Evolutionary conservation across 2,888 invertebrate genomes (phyloP).

Genomic region (Drosophila algonquin): DNA sequence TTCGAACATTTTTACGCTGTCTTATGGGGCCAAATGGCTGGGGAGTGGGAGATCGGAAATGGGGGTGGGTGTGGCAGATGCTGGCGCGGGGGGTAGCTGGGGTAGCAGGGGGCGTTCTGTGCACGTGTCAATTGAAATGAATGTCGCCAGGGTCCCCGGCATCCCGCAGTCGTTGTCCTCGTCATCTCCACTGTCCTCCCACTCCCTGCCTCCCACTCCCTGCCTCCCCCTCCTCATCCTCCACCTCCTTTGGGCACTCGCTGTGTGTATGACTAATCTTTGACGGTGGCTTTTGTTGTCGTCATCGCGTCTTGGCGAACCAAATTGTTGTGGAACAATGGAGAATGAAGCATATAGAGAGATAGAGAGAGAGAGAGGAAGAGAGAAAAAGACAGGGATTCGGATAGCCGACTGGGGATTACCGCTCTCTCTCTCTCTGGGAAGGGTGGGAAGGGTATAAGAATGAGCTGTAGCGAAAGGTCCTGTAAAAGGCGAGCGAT

Average conservation of each 20-base stretch:
- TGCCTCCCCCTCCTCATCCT: slow-evolving; percentile 2
- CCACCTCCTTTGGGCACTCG: slow-evolving; percentile 35
- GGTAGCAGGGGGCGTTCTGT: slow-evolving; percentile 49
- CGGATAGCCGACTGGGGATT: slow-evolving; percentile 8
- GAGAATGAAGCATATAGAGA: neutral
- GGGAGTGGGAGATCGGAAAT: neutral
- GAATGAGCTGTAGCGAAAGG: neutral
- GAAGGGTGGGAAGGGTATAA: neutral
- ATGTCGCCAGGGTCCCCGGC: slow-evolving; percentile 66
- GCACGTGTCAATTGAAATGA: slow-evolving; percentile 82
- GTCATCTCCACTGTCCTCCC: slow-evolving; percentile 21
- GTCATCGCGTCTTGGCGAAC: slow-evolving; percentile 44
- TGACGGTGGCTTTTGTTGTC: slow-evolving; percentile 60
- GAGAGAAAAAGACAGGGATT: neutral
- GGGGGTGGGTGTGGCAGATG: slow-evolving; percentile 2
- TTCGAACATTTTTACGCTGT: slow-evolving; percentile 71
- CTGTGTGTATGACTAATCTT: slow-evolving; percentile 71
- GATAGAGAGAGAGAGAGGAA: neutral
- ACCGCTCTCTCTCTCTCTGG: neutral
- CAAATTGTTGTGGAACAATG: slow-evolving; percentile 43
- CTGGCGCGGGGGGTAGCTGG: neutral
- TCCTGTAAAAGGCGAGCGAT: neutral
- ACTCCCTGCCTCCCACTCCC: slow-evolving; percentile 9
- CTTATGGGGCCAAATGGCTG: slow-evolving; percentile 4
- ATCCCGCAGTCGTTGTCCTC: slow-evolving; percentile 58